Conservation (phyloP, 2,888 invertebrate genomes). For the Athalia circularis region DNA sequence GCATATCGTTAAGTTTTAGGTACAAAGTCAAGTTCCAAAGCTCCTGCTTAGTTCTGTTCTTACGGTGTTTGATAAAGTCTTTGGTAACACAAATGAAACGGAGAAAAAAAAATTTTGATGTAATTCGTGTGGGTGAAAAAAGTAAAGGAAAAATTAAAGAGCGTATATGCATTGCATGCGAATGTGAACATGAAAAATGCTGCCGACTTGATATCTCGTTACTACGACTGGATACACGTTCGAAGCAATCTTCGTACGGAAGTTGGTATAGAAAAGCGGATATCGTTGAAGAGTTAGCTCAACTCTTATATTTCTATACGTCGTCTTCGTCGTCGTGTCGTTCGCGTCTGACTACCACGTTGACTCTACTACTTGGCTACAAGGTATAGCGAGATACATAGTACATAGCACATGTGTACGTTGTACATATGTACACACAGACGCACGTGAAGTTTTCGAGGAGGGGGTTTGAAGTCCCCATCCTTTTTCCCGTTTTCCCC, state of each 20-base stretch:
- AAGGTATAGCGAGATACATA: neutral
- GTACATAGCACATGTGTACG: neutral
- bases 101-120: neutral
- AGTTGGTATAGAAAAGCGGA: conserved; percentile 24
- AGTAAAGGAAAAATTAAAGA: neutral
- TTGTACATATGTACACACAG: neutral
- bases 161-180: too few species aligned
- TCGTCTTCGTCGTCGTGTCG: conserved; percentile 5
- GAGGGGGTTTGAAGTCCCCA: neutral
- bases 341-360: conserved; percentile 30
- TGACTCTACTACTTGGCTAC: conserved; percentile 20
- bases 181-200: too few species aligned
- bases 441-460: conserved; percentile 1
- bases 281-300: conserved; percentile 28
- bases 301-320: neutral
- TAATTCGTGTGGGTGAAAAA: neutral
- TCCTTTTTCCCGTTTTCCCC: neutral
- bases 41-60: too few species aligned
- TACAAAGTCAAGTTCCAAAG: too few species aligned
- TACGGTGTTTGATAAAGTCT: neutral
- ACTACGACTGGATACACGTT: neutral
- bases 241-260: neutral
- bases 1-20: neutral
- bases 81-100: neutral
- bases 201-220: neutral